Evolutionary conservation across 2,888 invertebrate genomes (phyloP).

Genomic region (Corbicula japonica): DNA sequence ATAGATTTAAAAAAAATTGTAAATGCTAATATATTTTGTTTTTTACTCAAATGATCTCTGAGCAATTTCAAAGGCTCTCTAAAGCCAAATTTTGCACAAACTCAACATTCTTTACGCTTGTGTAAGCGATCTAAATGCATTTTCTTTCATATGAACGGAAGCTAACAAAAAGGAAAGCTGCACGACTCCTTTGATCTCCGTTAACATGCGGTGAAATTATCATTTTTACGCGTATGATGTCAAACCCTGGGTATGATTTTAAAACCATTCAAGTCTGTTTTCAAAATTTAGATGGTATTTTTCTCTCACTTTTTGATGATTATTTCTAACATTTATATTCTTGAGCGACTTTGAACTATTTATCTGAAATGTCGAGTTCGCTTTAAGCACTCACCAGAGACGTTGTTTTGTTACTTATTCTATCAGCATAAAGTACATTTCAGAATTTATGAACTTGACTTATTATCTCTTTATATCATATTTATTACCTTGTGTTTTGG

Average conservation of each 20-base stretch:
- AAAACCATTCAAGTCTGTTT: constrained; percentile 28
- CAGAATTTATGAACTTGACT: no score
- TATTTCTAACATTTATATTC: constrained; percentile 7
- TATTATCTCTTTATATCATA: no score
- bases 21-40: no score
- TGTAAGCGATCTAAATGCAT: constrained; percentile 29
- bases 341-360: constrained; percentile 2
- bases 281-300: constrained; percentile 13
- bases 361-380: neutral
- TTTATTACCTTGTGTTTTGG: no score
- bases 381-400: neutral
- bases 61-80: no score
- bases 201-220: constrained; percentile 39
- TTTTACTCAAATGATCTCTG: no score
- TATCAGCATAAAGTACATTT: no score
- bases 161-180: constrained; percentile 38
- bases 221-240: constrained; percentile 42
- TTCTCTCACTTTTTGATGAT: constrained; percentile 19
- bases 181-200: constrained; percentile 36
- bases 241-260: constrained; percentile 23
- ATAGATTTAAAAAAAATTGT: no score
- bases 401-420: no score
- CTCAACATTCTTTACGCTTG: constrained; percentile 30
- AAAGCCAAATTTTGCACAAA: no score
- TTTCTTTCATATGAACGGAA: constrained; percentile 45